A percentile compares a stretch with the other conserved stretches of the same genome.
phyloP scores from a whole-genome alignment of 2,888 invertebrate species.

The Leistus spinibarbis region DNA sequence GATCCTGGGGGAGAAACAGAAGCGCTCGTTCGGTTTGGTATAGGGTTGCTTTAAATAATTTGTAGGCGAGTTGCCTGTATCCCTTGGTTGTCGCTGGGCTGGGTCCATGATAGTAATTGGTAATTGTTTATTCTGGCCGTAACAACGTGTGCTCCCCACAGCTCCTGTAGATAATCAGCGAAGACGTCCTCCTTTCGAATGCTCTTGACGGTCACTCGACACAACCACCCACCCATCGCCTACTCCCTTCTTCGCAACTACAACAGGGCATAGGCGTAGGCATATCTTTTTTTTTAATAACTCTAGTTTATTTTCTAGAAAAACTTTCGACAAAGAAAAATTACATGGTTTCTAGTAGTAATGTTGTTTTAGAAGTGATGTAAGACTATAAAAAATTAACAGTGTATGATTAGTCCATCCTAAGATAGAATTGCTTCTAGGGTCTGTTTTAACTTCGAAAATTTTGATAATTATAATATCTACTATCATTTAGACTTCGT shows the following conservation, averaged over 20 bases:
- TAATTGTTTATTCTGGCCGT: constrained; percentile 51
- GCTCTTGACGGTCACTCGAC: constrained; percentile 6
- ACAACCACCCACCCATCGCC: neutral
- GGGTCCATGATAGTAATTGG: constrained; percentile 45
- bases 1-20: neutral
- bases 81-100: neutral
- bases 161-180: constrained; percentile 26
- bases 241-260: neutral
- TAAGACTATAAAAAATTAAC: no score
- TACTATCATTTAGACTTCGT: neutral
- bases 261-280: neutral
- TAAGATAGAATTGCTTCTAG: no score
- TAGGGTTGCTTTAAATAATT: constrained; percentile 36
- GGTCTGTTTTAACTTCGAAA: no score
- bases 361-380: no score
- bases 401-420: no score
- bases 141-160: constrained; percentile 21
- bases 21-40: neutral
- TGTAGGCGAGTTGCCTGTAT: constrained; percentile 19
- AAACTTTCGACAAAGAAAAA: no score
- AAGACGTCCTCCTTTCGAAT: constrained; percentile 23
- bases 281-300: neutral
- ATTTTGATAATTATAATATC: no score
- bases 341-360: no score
- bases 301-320: no score